Evolutionary conservation across 2,113 vertebrate genomes (phyloP).

Genomic region (Rana temporaria): DNA sequence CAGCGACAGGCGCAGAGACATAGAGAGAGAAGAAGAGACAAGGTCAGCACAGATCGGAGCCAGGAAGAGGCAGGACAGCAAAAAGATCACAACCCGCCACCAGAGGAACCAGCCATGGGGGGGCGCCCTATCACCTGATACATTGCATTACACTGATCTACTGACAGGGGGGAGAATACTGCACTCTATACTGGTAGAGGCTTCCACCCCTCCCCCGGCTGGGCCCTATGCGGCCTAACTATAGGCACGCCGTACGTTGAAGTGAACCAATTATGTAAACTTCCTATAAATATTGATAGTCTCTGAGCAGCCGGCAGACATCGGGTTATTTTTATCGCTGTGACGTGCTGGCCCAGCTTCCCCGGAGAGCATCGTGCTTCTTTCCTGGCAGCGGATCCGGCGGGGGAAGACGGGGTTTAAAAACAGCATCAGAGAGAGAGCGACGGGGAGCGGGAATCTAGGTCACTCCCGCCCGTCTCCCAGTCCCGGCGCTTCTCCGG

Average conservation of each 20-base stretch:
- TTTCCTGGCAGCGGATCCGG: not conserved
- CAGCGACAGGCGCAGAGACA: conserved; percentile 85
- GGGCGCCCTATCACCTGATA: too few species aligned
- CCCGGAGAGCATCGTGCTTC: not conserved
- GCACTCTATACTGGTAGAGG: too few species aligned
- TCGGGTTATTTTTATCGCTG: too few species aligned
- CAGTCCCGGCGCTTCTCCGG: not conserved
- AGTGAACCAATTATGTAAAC: too few species aligned
- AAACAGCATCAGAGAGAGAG: not conserved
- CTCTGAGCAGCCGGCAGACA: not conserved
- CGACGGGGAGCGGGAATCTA: not conserved
- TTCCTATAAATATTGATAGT: too few species aligned
- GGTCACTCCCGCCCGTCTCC: not conserved
- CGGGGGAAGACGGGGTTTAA: not conserved
- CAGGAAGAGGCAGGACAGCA: not conserved
- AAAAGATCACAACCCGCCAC: conserved; percentile 55
- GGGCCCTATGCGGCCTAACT: too few species aligned
- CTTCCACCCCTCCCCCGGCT: too few species aligned
- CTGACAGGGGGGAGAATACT: too few species aligned
- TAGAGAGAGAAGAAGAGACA: conserved; percentile 83
- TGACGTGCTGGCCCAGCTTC: too few species aligned
- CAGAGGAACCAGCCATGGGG: not conserved
- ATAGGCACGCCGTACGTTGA: too few species aligned
- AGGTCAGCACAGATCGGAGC: conserved; percentile 77
- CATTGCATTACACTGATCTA: too few species aligned